Conservation (phyloP, 2,113 vertebrate species). For the Chloropsis hardwickii region DNA sequence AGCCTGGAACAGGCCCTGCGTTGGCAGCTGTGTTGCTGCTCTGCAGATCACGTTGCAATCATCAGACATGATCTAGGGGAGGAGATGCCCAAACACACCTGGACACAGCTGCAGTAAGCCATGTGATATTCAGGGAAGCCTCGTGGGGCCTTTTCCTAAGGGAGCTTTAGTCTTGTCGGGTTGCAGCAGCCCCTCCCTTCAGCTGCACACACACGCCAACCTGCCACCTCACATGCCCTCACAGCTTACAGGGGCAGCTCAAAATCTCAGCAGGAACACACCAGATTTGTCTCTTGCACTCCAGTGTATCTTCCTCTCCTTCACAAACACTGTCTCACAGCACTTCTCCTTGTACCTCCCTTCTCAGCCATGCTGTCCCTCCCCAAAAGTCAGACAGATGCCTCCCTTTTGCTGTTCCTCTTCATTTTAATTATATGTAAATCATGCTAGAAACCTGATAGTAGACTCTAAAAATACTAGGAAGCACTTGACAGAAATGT, state of each 20-base stretch:
- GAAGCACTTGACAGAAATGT: background rate
- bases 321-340: background rate
- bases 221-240: background rate
- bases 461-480: background rate
- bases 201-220: fast-evolving
- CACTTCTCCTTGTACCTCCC: background rate
- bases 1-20: fast-evolving
- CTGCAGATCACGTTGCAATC: background rate
- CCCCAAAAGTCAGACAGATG: background rate
- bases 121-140: background rate
- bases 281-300: background rate
- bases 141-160: background rate
- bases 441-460: background rate
- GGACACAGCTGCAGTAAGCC: background rate
- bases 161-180: background rate
- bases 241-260: background rate
- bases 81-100: background rate
- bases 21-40: background rate
- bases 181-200: background rate
- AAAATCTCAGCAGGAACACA: background rate
- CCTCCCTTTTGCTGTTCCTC: background rate
- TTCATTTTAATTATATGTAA: background rate
- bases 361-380: background rate
- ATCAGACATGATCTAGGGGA: background rate
- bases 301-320: background rate